phyloP scores from a whole-genome alignment of 2,113 vertebrate genomes.

The mouse (Mus musculus) region DNA sequence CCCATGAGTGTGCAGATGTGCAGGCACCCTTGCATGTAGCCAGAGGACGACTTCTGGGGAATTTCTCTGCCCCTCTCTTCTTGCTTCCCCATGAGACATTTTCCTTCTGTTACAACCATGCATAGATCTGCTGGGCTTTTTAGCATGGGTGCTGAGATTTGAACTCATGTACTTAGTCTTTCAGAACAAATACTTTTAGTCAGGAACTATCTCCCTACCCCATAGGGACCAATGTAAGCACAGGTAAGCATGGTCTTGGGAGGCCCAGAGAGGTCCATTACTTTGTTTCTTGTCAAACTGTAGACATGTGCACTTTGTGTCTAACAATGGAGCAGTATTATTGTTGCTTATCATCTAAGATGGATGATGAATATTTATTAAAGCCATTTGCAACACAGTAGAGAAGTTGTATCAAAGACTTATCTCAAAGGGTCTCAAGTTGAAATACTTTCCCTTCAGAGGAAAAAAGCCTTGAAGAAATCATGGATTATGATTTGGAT shows the following conservation, averaged over 20 bases:
- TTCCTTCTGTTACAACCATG: background rate
- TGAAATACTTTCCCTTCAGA: conserved; percentile 56
- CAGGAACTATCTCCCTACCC: too few species aligned
- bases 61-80: background rate
- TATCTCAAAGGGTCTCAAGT: conserved; percentile 70
- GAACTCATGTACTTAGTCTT: background rate
- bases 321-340: conserved; percentile 48
- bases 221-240: background rate
- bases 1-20: background rate
- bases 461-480: background rate
- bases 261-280: background rate
- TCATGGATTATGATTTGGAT: conserved; percentile 33
- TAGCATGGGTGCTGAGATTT: too few species aligned
- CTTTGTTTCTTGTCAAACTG: conserved; percentile 9
- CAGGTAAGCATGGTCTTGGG: background rate
- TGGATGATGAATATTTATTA: conserved; percentile 71
- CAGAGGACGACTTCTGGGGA: background rate
- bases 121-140: background rate
- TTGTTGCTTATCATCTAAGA: conserved; percentile 65
- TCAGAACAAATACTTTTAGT: background rate
- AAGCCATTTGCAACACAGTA: conserved; percentile 61
- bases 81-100: background rate
- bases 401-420: conserved; percentile 57
- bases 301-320: conserved; percentile 58
- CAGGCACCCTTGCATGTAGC: background rate